These are phyloP conservation scores for Ophthalmolycus amberensis DNA, from an alignment of 2,113 vertebrate genomes.

Conservation along the genomic window DNA sequence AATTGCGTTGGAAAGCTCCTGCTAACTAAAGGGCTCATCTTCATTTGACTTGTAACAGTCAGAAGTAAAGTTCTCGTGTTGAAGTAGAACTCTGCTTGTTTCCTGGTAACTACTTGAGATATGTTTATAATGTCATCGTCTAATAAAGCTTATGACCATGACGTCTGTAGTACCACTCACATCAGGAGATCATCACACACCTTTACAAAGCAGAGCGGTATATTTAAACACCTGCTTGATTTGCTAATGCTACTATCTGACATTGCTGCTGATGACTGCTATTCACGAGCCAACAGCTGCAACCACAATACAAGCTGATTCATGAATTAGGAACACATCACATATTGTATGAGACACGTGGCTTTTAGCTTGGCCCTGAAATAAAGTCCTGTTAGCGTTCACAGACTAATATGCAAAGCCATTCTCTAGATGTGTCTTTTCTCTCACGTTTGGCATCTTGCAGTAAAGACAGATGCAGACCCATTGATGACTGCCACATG, in stretches of 20 bases:
- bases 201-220: background rate
- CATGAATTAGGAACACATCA: background rate
- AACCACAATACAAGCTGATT: background rate
- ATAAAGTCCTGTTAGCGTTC: slow-evolving; percentile 9
- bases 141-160: background rate
- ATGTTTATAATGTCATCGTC: background rate
- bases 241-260: background rate
- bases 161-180: background rate
- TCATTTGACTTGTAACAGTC: slow-evolving; percentile 17
- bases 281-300: slow-evolving; percentile 3
- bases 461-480: background rate
- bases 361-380: background rate
- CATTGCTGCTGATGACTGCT: background rate
- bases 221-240: background rate
- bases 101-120: background rate
- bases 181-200: background rate
- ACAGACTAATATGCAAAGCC: slow-evolving; percentile 69
- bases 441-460: slow-evolving; percentile 4
- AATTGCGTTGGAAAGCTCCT: background rate
- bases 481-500: background rate
- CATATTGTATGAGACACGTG: background rate
- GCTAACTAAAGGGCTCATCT: background rate
- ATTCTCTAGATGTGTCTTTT: slow-evolving; percentile 36
- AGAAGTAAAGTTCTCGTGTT: background rate
- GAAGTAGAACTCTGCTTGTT: background rate